phyloP scores from a whole-genome alignment of 2,888 invertebrate species.

The Steinernema hermaphroditum region DNA sequence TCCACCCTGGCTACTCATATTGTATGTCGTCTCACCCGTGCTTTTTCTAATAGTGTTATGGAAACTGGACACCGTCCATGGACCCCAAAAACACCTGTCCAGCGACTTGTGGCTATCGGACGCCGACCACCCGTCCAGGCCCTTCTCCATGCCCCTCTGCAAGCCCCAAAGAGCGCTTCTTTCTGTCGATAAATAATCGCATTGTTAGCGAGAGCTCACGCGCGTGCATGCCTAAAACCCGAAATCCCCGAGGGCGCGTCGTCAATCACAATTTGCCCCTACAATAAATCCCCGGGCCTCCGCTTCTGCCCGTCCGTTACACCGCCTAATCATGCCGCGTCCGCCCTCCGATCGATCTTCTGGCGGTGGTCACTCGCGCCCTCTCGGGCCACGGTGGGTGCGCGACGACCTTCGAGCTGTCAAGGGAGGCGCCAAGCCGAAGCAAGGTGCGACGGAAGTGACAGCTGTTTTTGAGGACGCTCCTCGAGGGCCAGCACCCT shows the following conservation, averaged over 20 bases:
- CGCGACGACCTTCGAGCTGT: conserved; percentile 10
- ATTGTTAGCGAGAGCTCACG: conserved; percentile 21
- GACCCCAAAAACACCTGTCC: too few relatives aligned
- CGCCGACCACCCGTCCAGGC: too few relatives aligned
- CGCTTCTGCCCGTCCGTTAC: neutral
- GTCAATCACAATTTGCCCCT: conserved; percentile 27
- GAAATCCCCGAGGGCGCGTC: conserved; percentile 28
- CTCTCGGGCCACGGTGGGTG: neutral
- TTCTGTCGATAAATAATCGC: conserved; percentile 29
- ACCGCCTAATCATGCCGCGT: conserved; percentile 23
- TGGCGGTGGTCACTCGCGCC: neutral
- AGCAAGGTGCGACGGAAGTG: conserved; percentile 7
- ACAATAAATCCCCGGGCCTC: conserved; percentile 14
- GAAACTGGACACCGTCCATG: too few relatives aligned
- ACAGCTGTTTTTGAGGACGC: conserved; percentile 24
- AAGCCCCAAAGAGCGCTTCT: too few relatives aligned
- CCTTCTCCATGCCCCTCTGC: too few relatives aligned
- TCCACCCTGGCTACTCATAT: too few relatives aligned
- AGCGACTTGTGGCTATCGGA: too few relatives aligned
- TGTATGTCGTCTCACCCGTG: too few relatives aligned
- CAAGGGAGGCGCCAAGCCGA: too few relatives aligned
- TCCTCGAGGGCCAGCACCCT: neutral
- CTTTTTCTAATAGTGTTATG: too few relatives aligned
- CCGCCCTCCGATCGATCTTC: conserved; percentile 2
- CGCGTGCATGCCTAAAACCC: conserved; percentile 22